These are phyloP conservation scores for Marmota flaviventris DNA, from an alignment of 2,113 vertebrate species.

Conservation along the genomic window DNA sequence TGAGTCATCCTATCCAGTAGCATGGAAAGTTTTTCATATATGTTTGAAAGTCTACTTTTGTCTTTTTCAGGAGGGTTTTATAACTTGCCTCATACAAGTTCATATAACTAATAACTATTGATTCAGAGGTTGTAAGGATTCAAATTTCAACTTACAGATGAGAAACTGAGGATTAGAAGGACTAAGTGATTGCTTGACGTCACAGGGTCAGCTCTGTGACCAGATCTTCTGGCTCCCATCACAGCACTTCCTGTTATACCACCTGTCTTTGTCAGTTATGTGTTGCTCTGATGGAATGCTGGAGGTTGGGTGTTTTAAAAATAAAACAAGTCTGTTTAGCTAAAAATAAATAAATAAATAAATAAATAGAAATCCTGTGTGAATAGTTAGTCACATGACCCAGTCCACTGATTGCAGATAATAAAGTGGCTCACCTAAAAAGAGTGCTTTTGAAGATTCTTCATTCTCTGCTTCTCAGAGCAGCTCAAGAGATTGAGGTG, in stretches of 20 bases:
- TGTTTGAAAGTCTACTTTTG: background rate
- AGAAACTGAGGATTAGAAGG: background rate
- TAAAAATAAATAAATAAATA: background rate
- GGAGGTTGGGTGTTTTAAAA: background rate
- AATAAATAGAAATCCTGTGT: conserved; percentile 72
- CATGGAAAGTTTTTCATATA: background rate
- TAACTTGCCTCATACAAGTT: background rate
- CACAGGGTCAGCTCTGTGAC: background rate
- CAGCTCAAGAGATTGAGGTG: conserved; percentile 62
- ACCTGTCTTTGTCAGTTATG: background rate
- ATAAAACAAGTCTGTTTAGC: background rate
- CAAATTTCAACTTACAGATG: background rate
- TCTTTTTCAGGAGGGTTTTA: background rate
- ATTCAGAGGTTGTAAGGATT: conserved; percentile 10
- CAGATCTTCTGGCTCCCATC: background rate
- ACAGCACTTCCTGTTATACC: background rate
- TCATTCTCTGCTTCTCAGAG: conserved; percentile 39
- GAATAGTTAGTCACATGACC: conserved; percentile 77
- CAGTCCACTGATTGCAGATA: conserved; percentile 77
- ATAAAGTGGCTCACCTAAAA: conserved; percentile 82
- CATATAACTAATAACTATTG: background rate
- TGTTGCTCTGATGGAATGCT: background rate
- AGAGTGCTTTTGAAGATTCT: conserved; percentile 72
- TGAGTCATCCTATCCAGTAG: background rate
- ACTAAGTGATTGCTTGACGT: background rate